Percentiles rank a stretch among this genome's conserved stretches.
phyloP scores from a whole-genome alignment of 1,140 invertebrate genomes.

The Vollenhovia emeryi region DNA sequence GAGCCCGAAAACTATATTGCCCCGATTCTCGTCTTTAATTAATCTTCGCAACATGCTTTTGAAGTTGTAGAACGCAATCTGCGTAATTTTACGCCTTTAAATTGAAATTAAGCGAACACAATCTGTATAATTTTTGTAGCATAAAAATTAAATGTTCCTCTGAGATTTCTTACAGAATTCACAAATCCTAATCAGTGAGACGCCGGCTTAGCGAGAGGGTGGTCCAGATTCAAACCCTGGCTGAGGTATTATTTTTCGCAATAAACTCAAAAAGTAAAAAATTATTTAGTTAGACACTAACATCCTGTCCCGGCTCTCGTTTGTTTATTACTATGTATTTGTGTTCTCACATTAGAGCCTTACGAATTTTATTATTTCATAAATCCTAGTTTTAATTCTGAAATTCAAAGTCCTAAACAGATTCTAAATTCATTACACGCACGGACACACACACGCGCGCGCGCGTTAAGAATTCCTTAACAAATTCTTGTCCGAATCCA shows the following conservation, averaged over 20 bases:
- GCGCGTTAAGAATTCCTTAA: not conserved
- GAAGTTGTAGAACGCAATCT: not conserved
- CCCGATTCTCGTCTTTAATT: not conserved
- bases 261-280: too few relatives aligned
- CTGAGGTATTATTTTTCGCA: too few relatives aligned
- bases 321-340: too few relatives aligned
- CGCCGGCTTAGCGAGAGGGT: too few relatives aligned
- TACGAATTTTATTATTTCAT: too few relatives aligned
- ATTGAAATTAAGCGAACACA: not conserved
- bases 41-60: not conserved
- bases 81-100: not conserved
- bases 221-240: too few relatives aligned
- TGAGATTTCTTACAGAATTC: not conserved
- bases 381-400: not conserved
- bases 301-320: too few relatives aligned
- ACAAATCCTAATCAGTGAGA: not conserved
- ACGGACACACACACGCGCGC: too few relatives aligned
- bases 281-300: too few relatives aligned
- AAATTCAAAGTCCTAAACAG: not conserved
- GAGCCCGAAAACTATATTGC: not conserved
- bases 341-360: too few relatives aligned
- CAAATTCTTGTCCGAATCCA: conserved; percentile 3
- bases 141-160: too few relatives aligned
- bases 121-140: too few relatives aligned
- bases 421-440: conserved; percentile 7